Percentiles rank a stretch among this genome's conserved stretches.
Evolutionary conservation across 1,140 invertebrate genomes (phyloP).

Genomic region (Drosophila azteca): DNA sequence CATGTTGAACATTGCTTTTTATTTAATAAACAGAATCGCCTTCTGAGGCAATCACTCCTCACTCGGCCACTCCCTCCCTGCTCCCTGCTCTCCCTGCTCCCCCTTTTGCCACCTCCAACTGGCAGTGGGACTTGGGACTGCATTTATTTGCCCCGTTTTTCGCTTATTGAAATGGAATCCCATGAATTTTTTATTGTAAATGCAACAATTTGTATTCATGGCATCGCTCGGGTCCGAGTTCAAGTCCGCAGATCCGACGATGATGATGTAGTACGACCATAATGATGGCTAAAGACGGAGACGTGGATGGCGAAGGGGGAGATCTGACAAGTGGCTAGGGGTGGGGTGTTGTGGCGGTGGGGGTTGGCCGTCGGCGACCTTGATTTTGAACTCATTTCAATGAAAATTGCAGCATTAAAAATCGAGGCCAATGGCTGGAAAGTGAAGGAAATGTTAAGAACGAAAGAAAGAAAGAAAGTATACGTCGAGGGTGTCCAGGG

Average conservation of each 20-base stretch:
- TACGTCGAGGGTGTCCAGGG: too few species aligned
- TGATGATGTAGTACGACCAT: conserved; percentile 60
- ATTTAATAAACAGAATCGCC: conserved; percentile 59
- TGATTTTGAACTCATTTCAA: conserved; percentile 76
- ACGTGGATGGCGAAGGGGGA: too few species aligned
- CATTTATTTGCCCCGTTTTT: conserved; percentile 45
- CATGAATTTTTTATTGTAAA: conserved; percentile 68
- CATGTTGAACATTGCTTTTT: conserved; percentile 56
- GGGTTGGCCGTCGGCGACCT: conserved; percentile 38
- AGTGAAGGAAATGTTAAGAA: background rate
- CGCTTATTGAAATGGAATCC: conserved; percentile 73
- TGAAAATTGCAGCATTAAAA: conserved; percentile 62
- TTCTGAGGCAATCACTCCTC: too few species aligned
- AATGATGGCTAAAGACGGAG: background rate
- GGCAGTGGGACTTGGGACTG: conserved; percentile 21
- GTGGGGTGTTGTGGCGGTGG: too few species aligned
- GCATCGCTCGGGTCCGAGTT: conserved; percentile 51
- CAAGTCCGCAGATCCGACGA: conserved; percentile 35
- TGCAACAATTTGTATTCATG: conserved; percentile 80
- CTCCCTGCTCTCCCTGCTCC: too few species aligned
- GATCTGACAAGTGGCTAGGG: too few species aligned
- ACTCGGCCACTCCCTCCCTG: too few species aligned
- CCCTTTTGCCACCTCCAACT: conserved; percentile 7
- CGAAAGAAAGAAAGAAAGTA: background rate
- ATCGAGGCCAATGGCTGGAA: conserved; percentile 61